Evolutionary conservation across 2,797 vertebrate genomes (phyloP).

Genomic region (Geotrypetes seraphini): DNA sequence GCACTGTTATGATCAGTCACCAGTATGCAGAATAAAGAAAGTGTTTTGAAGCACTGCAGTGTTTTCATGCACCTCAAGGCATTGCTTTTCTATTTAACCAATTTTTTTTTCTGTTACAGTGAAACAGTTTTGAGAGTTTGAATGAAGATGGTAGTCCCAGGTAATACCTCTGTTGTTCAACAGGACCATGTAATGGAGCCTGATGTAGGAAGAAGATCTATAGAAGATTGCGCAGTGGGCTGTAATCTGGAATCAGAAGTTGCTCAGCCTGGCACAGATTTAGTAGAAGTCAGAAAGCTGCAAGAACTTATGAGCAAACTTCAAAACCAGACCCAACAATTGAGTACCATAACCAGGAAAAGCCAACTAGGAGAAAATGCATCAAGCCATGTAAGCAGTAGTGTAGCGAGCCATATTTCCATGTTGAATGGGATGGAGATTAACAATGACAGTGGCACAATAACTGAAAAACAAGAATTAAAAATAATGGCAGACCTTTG

Average conservation of each 20-base stretch:
- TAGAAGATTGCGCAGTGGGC: constrained; percentile 25
- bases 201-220: constrained; percentile 32
- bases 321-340: constrained; percentile 78
- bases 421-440: constrained; percentile 25
- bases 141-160: constrained; percentile 82
- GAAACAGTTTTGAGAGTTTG: too few relatives aligned
- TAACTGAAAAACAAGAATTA: constrained; percentile 22
- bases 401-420: constrained; percentile 23
- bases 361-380: constrained; percentile 23
- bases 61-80: too few relatives aligned
- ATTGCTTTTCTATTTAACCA: too few relatives aligned
- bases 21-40: too few relatives aligned
- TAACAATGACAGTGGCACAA: constrained; percentile 30
- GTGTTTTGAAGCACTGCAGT: too few relatives aligned
- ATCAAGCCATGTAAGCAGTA: constrained; percentile 10
- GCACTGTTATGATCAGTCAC: too few relatives aligned
- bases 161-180: constrained; percentile 52
- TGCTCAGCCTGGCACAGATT: constrained; percentile 52
- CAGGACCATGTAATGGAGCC: constrained; percentile 44
- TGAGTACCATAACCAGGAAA: constrained; percentile 57
- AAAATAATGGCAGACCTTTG: constrained; percentile 32
- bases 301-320: constrained; percentile 76
- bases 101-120: too few relatives aligned
- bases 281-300: constrained; percentile 79
- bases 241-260: constrained; percentile 31